Evolutionary conservation across 2,797 vertebrate genomes (phyloP), one percentile per base, ranked within the genome.

Genomic region (Manis pentadactyla): DNA sequence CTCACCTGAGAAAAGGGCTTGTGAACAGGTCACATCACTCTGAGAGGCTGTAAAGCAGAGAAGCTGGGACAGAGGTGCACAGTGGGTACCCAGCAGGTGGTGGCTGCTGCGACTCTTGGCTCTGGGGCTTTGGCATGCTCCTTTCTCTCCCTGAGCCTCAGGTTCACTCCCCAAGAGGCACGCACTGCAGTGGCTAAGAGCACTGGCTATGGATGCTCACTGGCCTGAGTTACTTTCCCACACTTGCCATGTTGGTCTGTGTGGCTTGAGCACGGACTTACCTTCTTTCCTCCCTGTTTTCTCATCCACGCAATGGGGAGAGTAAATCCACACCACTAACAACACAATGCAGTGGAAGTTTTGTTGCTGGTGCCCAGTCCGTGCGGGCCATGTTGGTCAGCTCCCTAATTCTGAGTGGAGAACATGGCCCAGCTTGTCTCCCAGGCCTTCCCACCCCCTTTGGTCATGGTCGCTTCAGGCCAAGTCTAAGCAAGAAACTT

Each of bases 261-360:
- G 68, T 19, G 27, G 13, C 18, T 11, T 39, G 71, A 23, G n/a
- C 31, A 78, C 31, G 55, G 11, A 31, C 53, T 57, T 15, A 21
- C 63, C 49, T 37, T 25, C 42, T 63, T 49, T 64, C 46, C 18
- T 37, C 17, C 51, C 57, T 64, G 46, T 81, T 86, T 66, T 61
- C 25, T 51, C 19, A n/a, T 17, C 42, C 68, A 55, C 0, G 9
- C 14, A 12, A 2, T 12, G 55, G 37, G 73, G 53, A 63, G 12
- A 21, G 18, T 14, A 46, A 25, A 39, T 23, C 37, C 7, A 13
- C 0, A 0, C 9, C 77, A 39, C 5, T 5, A 7, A 8, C 53
- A 14, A 42, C 27, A 17, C 2, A 1, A 27, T 2, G 4, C 14
- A 9, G n/a, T 37, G n/a, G 8, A 11, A 21, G 12, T 34, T 61